Conservation (phyloP, 23 tunicate genomes). For the Aplidium turbinatum region DNA sequence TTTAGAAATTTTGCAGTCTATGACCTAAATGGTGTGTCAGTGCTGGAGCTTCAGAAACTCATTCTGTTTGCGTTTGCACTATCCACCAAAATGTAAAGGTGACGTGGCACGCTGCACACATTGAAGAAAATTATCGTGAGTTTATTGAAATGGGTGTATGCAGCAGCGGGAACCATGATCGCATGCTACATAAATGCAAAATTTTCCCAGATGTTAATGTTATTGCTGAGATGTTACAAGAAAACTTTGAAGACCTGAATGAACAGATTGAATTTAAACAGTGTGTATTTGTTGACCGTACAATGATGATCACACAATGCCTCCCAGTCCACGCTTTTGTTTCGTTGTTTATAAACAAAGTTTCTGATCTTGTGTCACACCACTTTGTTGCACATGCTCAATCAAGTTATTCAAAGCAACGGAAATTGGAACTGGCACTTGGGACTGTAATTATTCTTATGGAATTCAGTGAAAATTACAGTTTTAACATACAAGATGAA, state of each 20-base stretch:
- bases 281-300: conserved; percentile 17
- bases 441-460: too few relatives aligned
- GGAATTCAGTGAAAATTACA: too few relatives aligned
- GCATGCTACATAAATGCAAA: neutral
- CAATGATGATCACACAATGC: neutral
- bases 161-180: neutral
- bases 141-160: neutral
- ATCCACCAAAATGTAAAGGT: conserved; percentile 26
- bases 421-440: too few relatives aligned
- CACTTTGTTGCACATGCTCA: too few relatives aligned
- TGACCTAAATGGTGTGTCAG: conserved; percentile 31
- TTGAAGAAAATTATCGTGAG: neutral
- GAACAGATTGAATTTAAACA: conserved; percentile 6
- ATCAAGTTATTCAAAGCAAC: too few relatives aligned
- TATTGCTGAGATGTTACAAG: neutral
- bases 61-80: conserved; percentile 18
- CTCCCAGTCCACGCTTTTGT: too few relatives aligned
- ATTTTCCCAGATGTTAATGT: neutral
- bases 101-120: neutral
- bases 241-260: conserved; percentile 16
- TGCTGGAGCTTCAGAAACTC: conserved; percentile 27
- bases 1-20: neutral
- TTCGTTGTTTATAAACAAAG: too few relatives aligned
- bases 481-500: too few relatives aligned
- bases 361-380: too few relatives aligned